phyloP scores from a whole-genome alignment of 1,140 invertebrate genomes.

The Conopomorpha cramerella region DNA sequence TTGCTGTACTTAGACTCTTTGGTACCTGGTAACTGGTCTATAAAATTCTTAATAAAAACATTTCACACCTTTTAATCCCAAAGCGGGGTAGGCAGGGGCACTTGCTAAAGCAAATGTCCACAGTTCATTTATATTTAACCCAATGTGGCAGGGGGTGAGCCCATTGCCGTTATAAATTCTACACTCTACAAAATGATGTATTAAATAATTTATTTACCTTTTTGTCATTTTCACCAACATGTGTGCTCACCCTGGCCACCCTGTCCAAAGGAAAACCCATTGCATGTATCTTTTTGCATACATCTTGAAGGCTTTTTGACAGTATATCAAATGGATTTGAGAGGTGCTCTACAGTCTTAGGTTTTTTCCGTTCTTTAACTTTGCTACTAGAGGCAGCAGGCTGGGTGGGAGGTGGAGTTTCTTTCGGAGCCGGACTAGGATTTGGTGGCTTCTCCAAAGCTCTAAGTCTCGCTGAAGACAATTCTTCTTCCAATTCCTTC shows the following conservation, averaged over 20 bases:
- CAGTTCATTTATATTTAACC: too few relatives aligned
- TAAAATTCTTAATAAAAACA: too few relatives aligned
- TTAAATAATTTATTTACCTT: conserved; percentile 68
- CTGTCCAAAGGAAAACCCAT: conserved; percentile 86
- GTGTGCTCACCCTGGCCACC: conserved; percentile 73
- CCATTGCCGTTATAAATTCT: too few relatives aligned
- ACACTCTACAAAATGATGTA: too few relatives aligned
- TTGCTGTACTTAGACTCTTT: too few relatives aligned
- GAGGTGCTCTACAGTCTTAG: conserved; percentile 26
- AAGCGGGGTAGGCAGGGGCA: too few relatives aligned
- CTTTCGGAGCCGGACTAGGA: conserved; percentile 31
- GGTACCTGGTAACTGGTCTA: too few relatives aligned
- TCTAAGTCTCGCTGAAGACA: conserved; percentile 60
- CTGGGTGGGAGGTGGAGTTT: conserved; percentile 15
- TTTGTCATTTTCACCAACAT: conserved; percentile 81
- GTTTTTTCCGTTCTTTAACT: conserved; percentile 17
- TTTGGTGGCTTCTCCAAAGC: conserved; percentile 45
- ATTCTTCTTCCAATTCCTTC: conserved; percentile 70
- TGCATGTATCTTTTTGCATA: conserved; percentile 72
- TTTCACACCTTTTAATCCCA: too few relatives aligned
- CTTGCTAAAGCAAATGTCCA: too few relatives aligned
- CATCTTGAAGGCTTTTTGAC: conserved; percentile 62
- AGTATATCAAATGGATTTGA: conserved; percentile 63
- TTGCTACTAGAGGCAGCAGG: conserved; percentile 21
- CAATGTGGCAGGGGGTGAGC: too few relatives aligned